These are phyloP conservation scores for Drosophila nigromelanica DNA, from an alignment of 1,140 invertebrate species.

Conservation along the genomic window DNA sequence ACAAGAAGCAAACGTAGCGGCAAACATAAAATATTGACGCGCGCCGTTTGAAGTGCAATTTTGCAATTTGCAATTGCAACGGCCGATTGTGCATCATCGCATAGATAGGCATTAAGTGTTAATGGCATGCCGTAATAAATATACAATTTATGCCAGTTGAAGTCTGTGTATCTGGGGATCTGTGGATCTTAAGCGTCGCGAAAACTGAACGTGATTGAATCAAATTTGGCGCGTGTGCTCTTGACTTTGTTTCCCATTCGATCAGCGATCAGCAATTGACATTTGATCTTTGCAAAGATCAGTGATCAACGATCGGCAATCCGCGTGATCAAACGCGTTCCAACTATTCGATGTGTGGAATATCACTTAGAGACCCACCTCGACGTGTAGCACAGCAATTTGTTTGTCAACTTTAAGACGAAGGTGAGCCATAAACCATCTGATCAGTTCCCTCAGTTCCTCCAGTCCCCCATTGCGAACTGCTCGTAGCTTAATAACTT, in stretches of 20 bases:
- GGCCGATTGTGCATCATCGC: constrained; percentile 5
- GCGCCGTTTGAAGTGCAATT: constrained; percentile 36
- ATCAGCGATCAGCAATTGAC: constrained; percentile 49
- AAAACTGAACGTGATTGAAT: constrained; percentile 43
- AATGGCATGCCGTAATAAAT: constrained; percentile 45
- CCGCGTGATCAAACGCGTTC: constrained; percentile 3
- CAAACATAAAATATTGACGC: constrained; percentile 18
- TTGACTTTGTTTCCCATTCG: constrained; percentile 67
- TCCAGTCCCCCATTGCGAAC: constrained; percentile 16
- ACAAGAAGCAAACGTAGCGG: constrained; percentile 5
- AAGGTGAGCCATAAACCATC: constrained; percentile 39
- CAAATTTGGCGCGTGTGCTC: constrained; percentile 71
- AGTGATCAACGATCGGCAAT: constrained; percentile 17
- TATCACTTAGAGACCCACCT: constrained; percentile 19
- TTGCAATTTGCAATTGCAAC: constrained; percentile 13
- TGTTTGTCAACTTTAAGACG: constrained; percentile 16
- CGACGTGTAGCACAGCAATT: constrained; percentile 20
- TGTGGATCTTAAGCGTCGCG: constrained; percentile 7
- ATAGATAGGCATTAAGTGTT: constrained; percentile 48
- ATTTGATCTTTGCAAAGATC: constrained; percentile 68
- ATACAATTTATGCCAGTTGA: constrained; percentile 45
- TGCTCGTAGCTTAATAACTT: constrained; percentile 61
- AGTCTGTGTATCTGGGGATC: constrained; percentile 20
- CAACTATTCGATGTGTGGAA: constrained; percentile 35
- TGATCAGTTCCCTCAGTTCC: constrained; percentile 30